Base-by-base conservation (phyloP, 2,113 vertebrate species). In the Caranx ignobilis region DNA sequence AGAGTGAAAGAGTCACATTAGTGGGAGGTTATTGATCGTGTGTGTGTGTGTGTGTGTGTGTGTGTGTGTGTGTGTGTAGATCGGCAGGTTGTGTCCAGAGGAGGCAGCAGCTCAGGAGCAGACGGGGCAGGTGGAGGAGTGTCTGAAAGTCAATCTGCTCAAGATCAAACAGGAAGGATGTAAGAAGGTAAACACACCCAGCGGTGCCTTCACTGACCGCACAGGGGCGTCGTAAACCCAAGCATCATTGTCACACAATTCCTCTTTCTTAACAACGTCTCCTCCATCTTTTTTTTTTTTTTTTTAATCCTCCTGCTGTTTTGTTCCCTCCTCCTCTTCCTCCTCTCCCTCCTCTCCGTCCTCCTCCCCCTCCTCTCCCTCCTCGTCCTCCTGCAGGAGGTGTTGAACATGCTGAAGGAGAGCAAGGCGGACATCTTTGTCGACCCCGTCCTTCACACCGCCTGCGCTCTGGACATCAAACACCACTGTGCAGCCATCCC, bases 371-470 rank as follows among this genome's bases (percentile, higher is more conserved):
- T 61, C 7, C 19, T 37, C 18, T 5, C 10, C 8, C 15, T 18
- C 1, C 21, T 13, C 31, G 41, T 31, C 35, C 6, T 32, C 26
- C 35, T 72, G 3, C 76, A 99, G 98, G 98, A 99, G 87, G 97
- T 99, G 79, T 89, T 99, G 63, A 99, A 99, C 93, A 98, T 99
- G 95, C 87, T 99, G 89, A 99, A 99, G 86, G 98, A 99, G 85
- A 99, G 98, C 79, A 99, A 99, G 87, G 98, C 98, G 0, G 98
- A 99, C 87, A 99, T 99, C 82, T 99, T 98, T 21, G 98, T 99
- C 26, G 98, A 99, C 83, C 98, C 98, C 0, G 98, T 99, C 68
- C 97, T 99, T 31, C 98, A 99, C 86, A 99, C 98, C 0, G 98
- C 98, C 39, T 99, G 98, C 73, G 97, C 97, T 32, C 95, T 99